Evolutionary conservation across 2,888 invertebrate genomes (phyloP).

Genomic region (Spodoptera picta): DNA sequence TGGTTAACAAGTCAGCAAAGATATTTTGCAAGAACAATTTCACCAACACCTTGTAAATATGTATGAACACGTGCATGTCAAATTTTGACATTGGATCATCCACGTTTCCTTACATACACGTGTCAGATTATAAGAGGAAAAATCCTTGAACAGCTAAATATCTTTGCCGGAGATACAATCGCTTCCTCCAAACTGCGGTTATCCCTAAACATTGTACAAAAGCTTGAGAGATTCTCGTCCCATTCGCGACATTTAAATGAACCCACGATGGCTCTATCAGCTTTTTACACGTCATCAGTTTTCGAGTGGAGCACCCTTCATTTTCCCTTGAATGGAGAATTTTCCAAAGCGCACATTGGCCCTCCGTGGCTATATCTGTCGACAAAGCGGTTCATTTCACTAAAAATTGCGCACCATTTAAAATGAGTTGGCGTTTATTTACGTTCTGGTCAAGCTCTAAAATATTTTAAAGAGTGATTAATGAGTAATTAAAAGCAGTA

Average conservation of each 20-base stretch:
- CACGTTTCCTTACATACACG: background rate
- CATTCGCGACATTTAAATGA: slow-evolving; percentile 80
- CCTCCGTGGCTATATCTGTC: slow-evolving; percentile 66
- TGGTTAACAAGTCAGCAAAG: too few species aligned
- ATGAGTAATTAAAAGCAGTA: slow-evolving; percentile 28
- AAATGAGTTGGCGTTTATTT: slow-evolving; percentile 49
- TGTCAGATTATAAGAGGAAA: slow-evolving; percentile 16
- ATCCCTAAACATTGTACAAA: slow-evolving; percentile 61
- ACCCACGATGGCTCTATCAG: slow-evolving; percentile 81
- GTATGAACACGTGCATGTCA: too few species aligned
- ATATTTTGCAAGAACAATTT: too few species aligned
- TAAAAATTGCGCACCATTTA: slow-evolving; percentile 52
- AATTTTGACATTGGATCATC: too few species aligned
- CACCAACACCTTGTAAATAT: too few species aligned
- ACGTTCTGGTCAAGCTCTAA: slow-evolving; percentile 32
- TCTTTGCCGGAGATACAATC: slow-evolving; percentile 50
- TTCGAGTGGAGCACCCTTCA: slow-evolving; percentile 76
- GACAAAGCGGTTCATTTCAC: slow-evolving; percentile 69
- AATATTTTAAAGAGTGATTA: slow-evolving; percentile 32
- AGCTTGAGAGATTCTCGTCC: slow-evolving; percentile 72
- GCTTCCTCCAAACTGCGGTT: slow-evolving; percentile 27
- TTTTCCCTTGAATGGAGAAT: slow-evolving; percentile 77
- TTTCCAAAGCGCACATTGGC: slow-evolving; percentile 69
- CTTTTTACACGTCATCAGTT: slow-evolving; percentile 85
- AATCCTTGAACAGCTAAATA: slow-evolving; percentile 26